Conservation (phyloP, 2,888 invertebrate species). For the Hetaerina titia region DNA sequence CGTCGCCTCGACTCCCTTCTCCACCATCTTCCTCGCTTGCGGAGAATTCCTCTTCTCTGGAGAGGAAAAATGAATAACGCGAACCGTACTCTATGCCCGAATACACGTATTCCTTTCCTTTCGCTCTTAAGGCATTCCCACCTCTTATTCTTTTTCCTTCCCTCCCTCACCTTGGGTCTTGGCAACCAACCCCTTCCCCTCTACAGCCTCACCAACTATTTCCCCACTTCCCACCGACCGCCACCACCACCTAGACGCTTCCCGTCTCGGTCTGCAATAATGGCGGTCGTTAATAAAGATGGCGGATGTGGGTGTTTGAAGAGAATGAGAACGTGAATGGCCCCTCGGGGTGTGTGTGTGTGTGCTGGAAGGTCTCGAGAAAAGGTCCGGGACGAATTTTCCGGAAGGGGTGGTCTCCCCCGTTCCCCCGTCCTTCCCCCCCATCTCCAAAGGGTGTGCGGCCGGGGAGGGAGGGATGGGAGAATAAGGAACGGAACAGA, state of each 20-base stretch:
- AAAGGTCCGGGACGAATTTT: not conserved
- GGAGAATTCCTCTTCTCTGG: too few species aligned
- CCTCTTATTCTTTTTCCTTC: too few species aligned
- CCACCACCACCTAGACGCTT: not conserved
- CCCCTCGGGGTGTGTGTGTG: not conserved
- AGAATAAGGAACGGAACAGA: not conserved
- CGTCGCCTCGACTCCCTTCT: not conserved
- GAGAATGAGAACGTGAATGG: not conserved
- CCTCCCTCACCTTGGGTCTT: too few species aligned
- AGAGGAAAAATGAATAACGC: too few species aligned
- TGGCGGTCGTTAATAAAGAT: slow-evolving; percentile 39
- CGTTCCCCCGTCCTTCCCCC: too few species aligned
- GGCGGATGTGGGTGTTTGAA: slow-evolving; percentile 35
- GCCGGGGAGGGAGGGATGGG: not conserved
- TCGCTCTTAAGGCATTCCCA: too few species aligned
- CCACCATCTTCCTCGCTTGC: not conserved
- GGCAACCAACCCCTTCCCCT: too few species aligned
- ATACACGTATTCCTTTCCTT: too few species aligned
- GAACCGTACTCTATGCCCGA: too few species aligned
- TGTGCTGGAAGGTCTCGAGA: too few species aligned
- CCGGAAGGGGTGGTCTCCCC: not conserved
- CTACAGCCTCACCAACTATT: too few species aligned
- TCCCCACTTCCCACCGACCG: not conserved
- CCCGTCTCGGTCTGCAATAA: slow-evolving; percentile 2
- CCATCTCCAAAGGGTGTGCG: not conserved